These are phyloP conservation scores for Morone chrysops DNA, from an alignment of 2,113 vertebrate species.

Conservation along the genomic window DNA sequence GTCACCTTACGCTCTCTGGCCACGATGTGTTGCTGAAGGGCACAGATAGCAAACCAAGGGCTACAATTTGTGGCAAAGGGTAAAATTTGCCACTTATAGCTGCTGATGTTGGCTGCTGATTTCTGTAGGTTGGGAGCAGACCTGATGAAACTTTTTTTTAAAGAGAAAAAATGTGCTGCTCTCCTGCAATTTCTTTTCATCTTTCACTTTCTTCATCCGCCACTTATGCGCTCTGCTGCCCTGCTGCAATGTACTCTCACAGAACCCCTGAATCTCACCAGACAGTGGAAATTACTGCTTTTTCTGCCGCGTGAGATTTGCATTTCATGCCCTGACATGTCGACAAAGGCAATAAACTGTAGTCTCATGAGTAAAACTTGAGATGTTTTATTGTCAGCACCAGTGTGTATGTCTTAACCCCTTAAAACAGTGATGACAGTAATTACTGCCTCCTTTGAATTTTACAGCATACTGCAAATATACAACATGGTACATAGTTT, in stretches of 20 bases:
- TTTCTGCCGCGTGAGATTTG: constrained; percentile 34
- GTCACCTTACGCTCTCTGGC: constrained; percentile 29
- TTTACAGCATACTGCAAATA: constrained; percentile 32
- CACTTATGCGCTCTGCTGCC: neutral
- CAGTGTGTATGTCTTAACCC: neutral
- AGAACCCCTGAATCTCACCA: constrained; percentile 6
- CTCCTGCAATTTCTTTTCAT: constrained; percentile 9
- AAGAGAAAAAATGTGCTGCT: neutral
- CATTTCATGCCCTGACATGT: constrained; percentile 26
- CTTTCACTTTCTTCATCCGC: neutral
- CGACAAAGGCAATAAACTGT: constrained; percentile 1
- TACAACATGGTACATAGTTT: neutral
- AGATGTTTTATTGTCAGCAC: neutral
- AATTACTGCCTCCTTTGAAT: neutral
- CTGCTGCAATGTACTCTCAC: neutral
- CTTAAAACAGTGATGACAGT: neutral
- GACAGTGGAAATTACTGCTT: constrained; percentile 20
- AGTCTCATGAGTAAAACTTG: constrained; percentile 18
- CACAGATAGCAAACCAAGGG: constrained; percentile 25
- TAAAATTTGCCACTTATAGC: constrained; percentile 1
- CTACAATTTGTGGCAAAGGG: constrained; percentile 24
- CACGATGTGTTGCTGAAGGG: constrained; percentile 31
- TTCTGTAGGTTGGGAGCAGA: neutral
- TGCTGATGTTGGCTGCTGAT: constrained; percentile 30
- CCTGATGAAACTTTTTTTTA: neutral